Evolutionary conservation across 2,797 vertebrate species (phyloP).

Genomic region (Sebastes cheni): DNA sequence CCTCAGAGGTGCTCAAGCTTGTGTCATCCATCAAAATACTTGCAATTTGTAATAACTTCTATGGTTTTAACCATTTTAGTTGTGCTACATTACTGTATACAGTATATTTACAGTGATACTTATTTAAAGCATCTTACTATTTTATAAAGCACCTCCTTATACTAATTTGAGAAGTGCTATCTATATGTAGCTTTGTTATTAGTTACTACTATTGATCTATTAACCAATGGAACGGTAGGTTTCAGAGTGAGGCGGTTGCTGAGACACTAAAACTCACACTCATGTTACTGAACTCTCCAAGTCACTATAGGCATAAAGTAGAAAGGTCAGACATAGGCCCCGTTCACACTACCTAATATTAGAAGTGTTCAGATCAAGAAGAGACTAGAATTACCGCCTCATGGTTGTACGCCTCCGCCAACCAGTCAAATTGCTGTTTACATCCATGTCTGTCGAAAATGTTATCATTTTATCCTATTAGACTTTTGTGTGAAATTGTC

Average conservation of each 20-base stretch:
- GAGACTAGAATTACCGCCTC: too few relatives aligned
- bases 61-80: background rate
- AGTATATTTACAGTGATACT: background rate
- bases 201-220: background rate
- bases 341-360: background rate
- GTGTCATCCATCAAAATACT: slow-evolving; percentile 1
- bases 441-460: too few relatives aligned
- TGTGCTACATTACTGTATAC: background rate
- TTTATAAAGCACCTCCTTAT: background rate
- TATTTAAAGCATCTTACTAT: background rate
- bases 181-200: background rate
- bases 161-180: background rate
- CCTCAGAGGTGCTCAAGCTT: background rate
- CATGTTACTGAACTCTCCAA: background rate
- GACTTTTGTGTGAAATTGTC: too few relatives aligned
- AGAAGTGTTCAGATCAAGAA: background rate
- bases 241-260: background rate
- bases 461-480: too few relatives aligned
- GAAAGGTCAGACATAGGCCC: background rate
- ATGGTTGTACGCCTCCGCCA: too few relatives aligned
- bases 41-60: background rate
- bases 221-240: background rate
- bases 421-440: too few relatives aligned
- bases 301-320: background rate
- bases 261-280: background rate